A percentile compares a stretch with the other conserved stretches of the same genome.
phyloP scores from a whole-genome alignment of 2,113 vertebrate genomes.

The Chlamydotis undulata region DNA sequence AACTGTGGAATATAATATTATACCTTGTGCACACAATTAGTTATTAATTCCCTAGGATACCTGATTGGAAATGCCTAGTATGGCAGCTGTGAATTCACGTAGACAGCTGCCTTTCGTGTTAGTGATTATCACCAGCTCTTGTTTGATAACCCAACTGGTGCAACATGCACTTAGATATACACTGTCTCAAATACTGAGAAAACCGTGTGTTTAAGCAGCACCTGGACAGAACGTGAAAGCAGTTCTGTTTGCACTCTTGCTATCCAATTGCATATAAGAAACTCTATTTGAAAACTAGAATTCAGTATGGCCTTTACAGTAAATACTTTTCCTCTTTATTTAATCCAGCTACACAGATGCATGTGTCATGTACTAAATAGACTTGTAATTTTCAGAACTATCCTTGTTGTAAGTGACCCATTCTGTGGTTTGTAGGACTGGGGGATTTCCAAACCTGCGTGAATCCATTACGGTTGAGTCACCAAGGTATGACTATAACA shows the following conservation, averaged over 20 bases:
- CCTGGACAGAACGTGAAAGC: neutral
- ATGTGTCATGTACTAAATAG: neutral
- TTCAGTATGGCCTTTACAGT: neutral
- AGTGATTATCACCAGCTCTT: neutral
- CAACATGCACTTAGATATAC: neutral
- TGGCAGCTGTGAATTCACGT: neutral
- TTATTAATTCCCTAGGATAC: neutral
- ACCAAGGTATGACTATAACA: constrained; percentile 48
- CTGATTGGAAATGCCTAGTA: neutral
- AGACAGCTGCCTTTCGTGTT: neutral
- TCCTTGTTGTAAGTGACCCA: constrained; percentile 16
- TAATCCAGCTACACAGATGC: neutral
- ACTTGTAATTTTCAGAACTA: neutral
- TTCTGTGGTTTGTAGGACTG: constrained; percentile 65
- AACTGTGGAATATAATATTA: neutral
- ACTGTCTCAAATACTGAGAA: neutral
- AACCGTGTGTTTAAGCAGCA: neutral
- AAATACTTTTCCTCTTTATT: neutral
- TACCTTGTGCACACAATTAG: neutral
- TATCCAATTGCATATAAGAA: neutral
- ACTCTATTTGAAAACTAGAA: neutral
- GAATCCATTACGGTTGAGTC: constrained; percentile 53
- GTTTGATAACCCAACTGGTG: neutral
- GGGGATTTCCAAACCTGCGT: constrained; percentile 50
- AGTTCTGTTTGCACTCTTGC: neutral